These are phyloP conservation scores for Drosophila borborema DNA, from an alignment of 2,888 invertebrate species.

Conservation along the genomic window DNA sequence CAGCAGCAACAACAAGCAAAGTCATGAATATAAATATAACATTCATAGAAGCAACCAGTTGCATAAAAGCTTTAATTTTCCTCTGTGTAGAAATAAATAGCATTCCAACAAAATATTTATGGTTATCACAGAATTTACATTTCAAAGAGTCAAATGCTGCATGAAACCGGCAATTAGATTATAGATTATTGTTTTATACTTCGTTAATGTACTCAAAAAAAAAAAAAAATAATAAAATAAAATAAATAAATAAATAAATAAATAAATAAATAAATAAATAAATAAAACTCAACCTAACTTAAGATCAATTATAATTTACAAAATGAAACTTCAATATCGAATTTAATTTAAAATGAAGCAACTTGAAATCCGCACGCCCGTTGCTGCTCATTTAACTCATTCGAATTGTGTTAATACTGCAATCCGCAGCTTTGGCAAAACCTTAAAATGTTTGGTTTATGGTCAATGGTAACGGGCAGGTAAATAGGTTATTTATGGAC, in stretches of 20 bases:
- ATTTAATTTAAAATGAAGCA: slow-evolving; percentile 9
- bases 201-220: too few relatives aligned
- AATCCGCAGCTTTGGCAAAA: slow-evolving; percentile 30
- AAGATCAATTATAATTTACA: background rate
- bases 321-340: background rate
- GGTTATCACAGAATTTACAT: background rate
- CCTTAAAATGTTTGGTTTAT: slow-evolving; percentile 66
- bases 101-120: background rate
- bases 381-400: slow-evolving; percentile 17
- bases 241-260: too few relatives aligned
- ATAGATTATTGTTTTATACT: background rate
- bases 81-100: background rate
- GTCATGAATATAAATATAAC: slow-evolving; percentile 25
- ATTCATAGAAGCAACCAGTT: slow-evolving; percentile 63
- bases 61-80: slow-evolving; percentile 54
- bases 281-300: background rate
- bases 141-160: background rate
- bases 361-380: background rate
- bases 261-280: too few relatives aligned
- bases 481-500: slow-evolving; percentile 69
- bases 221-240: too few relatives aligned
- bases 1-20: slow-evolving; percentile 23
- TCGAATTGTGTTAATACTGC: slow-evolving; percentile 20
- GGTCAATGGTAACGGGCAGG: slow-evolving; percentile 44
- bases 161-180: background rate